These are phyloP conservation scores for Sciurus vulgaris DNA, from an alignment of 2,797 vertebrate species.

Conservation along the genomic window DNA sequence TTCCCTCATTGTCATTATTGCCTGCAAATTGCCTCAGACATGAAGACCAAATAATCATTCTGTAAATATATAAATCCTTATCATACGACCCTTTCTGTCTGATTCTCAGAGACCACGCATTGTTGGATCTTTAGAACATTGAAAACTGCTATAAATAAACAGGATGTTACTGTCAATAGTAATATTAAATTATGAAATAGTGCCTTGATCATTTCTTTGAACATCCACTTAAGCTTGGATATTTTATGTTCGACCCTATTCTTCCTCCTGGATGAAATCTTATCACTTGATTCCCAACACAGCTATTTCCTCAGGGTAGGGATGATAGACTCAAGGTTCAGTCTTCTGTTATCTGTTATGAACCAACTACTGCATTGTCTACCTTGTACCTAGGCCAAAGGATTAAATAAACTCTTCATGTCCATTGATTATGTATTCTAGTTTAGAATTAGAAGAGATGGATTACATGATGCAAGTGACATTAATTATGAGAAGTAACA, in stretches of 20 bases:
- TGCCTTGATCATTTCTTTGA: background rate
- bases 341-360: background rate
- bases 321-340: background rate
- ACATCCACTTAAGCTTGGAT: background rate
- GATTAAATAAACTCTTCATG: background rate
- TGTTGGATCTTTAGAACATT: conserved; percentile 91
- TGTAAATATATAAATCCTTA: conserved; percentile 91
- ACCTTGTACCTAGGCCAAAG: background rate
- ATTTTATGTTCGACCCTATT: background rate
- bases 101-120: conserved; percentile 92
- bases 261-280: background rate
- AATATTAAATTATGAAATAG: background rate
- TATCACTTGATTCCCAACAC: background rate
- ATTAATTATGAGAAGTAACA: background rate
- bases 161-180: background rate
- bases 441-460: background rate
- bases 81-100: conserved; percentile 91
- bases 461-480: background rate
- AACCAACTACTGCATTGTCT: background rate
- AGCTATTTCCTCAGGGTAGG: background rate
- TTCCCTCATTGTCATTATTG: conserved; percentile 92
- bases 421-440: background rate
- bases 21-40: conserved; percentile 94
- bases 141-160: conserved; percentile 84
- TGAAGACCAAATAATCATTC: conserved; percentile 92